phyloP scores from a whole-genome alignment of 1,140 invertebrate species.

The Drosophila kepulauana region DNA sequence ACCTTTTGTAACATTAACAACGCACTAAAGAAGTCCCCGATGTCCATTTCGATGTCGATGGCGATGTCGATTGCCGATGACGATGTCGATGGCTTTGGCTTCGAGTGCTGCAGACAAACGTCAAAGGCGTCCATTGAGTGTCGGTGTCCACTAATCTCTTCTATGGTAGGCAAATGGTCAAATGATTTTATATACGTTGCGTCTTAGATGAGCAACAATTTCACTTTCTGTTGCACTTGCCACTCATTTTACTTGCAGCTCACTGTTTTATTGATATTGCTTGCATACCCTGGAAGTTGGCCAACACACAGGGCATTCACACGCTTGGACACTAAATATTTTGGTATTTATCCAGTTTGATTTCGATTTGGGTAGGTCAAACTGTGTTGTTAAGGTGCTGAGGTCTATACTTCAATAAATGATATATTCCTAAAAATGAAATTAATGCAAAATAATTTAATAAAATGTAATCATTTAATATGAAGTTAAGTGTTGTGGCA shows the following conservation, averaged over 20 bases:
- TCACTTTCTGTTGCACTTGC: conserved; percentile 71
- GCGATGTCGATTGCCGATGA: conserved; percentile 1
- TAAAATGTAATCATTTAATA: too few relatives aligned
- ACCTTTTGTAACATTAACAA: conserved; percentile 56
- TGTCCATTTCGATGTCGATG: conserved; percentile 9
- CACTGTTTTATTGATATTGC: conserved; percentile 47
- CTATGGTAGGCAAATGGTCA: conserved; percentile 53
- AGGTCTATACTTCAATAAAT: too few relatives aligned
- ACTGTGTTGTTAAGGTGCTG: too few relatives aligned
- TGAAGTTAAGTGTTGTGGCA: too few relatives aligned
- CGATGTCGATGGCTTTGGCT: background rate
- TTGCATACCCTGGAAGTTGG: background rate
- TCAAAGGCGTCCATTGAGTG: conserved; percentile 53
- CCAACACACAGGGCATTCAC: too few relatives aligned
- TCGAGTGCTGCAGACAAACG: conserved; percentile 18
- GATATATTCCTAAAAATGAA: too few relatives aligned
- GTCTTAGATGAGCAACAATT: conserved; percentile 64
- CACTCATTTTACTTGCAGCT: conserved; percentile 46
- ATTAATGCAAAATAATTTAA: too few relatives aligned
- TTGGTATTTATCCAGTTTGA: too few relatives aligned
- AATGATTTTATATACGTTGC: conserved; percentile 62
- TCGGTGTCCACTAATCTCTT: conserved; percentile 49
- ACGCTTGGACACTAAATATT: too few relatives aligned
- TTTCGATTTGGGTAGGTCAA: too few relatives aligned
- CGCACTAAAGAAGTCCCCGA: conserved; percentile 31